These are phyloP conservation scores for Ganaspis brasiliensis DNA, from an alignment of 2,888 invertebrate species.

Conservation along the genomic window DNA sequence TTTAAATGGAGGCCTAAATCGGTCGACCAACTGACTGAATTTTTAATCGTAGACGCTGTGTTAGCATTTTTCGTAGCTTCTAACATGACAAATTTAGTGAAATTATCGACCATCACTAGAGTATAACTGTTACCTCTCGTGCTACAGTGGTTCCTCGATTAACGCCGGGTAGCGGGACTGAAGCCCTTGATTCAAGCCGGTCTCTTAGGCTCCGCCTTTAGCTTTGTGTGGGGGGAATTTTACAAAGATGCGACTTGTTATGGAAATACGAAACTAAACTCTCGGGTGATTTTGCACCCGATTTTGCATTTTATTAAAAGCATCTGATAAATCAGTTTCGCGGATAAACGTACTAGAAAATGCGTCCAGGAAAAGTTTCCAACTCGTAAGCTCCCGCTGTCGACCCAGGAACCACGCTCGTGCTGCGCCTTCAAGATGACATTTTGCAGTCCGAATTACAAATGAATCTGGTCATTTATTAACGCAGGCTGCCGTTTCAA, in stretches of 20 bases:
- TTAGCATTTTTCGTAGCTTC: slow-evolving; percentile 26
- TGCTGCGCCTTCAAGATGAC: slow-evolving; percentile 53
- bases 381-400: slow-evolving; percentile 48
- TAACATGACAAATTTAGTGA: slow-evolving; percentile 52
- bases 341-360: slow-evolving; percentile 52
- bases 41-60: background rate
- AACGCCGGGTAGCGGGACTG: too few species aligned
- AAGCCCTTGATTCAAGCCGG: too few species aligned
- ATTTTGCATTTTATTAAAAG: slow-evolving; percentile 53
- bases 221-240: slow-evolving; percentile 45
- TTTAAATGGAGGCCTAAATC: slow-evolving; percentile 36
- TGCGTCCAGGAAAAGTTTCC: slow-evolving; percentile 49
- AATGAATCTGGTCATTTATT: slow-evolving; percentile 55
- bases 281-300: slow-evolving; percentile 45
- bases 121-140: slow-evolving; percentile 51
- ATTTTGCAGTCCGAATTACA: slow-evolving; percentile 51
- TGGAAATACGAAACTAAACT: slow-evolving; percentile 53
- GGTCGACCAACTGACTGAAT: background rate
- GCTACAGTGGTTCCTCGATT: too few species aligned
- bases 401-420: slow-evolving; percentile 51
- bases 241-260: slow-evolving; percentile 55
- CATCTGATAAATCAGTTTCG: slow-evolving; percentile 42
- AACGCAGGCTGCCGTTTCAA: slow-evolving; percentile 53
- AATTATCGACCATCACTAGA: slow-evolving; percentile 54
- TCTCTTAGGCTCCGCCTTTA: too few species aligned